A percentile compares a stretch with the other conserved stretches of the same genome.
phyloP scores from a whole-genome alignment of 2,888 invertebrate genomes.

The Lepeophtheirus nordmannii region DNA sequence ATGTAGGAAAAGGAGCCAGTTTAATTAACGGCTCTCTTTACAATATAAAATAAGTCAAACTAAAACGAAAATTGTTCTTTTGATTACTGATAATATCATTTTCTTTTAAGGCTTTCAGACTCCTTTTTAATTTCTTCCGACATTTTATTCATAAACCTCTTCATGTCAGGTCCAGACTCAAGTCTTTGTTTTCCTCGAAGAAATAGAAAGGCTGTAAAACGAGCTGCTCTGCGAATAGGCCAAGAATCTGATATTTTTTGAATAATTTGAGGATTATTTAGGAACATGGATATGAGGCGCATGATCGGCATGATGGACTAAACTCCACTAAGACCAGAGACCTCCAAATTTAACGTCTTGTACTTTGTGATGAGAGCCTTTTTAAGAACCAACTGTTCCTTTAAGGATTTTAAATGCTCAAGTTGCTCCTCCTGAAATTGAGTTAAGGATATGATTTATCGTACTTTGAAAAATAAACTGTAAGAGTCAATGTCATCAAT shows the following conservation, averaged over 20 bases:
- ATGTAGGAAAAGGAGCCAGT: no score
- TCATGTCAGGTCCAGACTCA: background rate
- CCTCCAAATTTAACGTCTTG: conserved; percentile 14
- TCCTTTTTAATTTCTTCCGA: background rate
- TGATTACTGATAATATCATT: background rate
- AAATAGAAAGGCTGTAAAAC: conserved; percentile 11
- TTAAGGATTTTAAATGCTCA: background rate
- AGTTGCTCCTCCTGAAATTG: conserved; percentile 10
- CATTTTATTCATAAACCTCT: background rate
- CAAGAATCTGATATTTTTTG: conserved; percentile 7
- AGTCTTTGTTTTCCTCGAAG: background rate
- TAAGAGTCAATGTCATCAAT: no score
- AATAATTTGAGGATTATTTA: conserved; percentile 13
- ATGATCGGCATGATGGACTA: conserved; percentile 1
- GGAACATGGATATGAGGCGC: background rate
- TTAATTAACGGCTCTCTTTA: no score
- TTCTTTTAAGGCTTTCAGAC: background rate
- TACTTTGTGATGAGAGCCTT: conserved; percentile 17
- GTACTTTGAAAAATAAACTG: no score
- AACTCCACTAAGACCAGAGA: conserved; percentile 14
- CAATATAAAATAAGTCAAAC: no score
- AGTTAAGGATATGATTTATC: background rate
- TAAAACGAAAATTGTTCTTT: no score
- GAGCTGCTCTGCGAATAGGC: conserved; percentile 14
- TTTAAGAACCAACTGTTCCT: conserved; percentile 13